Conservation (phyloP, 2,888 invertebrate genomes). For the Pyrgus malvae region DNA sequence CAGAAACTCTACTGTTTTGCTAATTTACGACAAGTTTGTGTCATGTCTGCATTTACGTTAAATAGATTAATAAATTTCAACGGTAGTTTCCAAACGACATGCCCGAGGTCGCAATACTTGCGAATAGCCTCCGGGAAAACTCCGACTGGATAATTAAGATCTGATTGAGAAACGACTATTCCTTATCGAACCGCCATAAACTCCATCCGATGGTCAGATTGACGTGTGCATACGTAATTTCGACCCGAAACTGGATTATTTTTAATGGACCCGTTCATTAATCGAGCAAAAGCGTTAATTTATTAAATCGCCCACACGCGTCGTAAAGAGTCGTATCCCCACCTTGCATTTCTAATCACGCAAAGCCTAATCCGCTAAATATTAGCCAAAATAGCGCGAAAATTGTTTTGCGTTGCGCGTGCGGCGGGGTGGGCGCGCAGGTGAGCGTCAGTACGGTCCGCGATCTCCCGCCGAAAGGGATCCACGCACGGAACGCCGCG, state of each 20-base stretch:
- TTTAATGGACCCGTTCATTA: conserved; percentile 49
- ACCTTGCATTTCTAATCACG: conserved; percentile 64
- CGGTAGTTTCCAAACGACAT: not conserved
- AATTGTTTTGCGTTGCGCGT: conserved; percentile 73
- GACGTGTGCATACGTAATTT: conserved; percentile 37
- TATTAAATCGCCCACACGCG: conserved; percentile 65
- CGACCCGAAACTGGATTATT: conserved; percentile 54
- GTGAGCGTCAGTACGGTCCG: conserved; percentile 75
- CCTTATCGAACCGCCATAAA: conserved; percentile 14
- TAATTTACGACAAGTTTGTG: not conserved
- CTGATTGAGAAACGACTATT: not conserved
- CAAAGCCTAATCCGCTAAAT: conserved; percentile 77
- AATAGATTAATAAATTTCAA: not conserved
- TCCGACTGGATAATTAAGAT: not conserved
- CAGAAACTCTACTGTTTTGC: not conserved
- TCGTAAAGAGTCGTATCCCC: conserved; percentile 27
- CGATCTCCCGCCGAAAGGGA: conserved; percentile 77
- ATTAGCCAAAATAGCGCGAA: conserved; percentile 82
- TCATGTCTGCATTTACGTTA: conserved; percentile 43
- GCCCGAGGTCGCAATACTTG: not conserved
- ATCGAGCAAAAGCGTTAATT: conserved; percentile 56
- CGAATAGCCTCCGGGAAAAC: not conserved
- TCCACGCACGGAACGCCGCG: conserved; percentile 69
- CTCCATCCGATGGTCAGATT: conserved; percentile 30
- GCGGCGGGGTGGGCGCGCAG: conserved; percentile 65